Evolutionary conservation across 2,888 invertebrate species (phyloP), one percentile per base, ranked within the genome.

Genomic region (Lordiphosa fenestrarum): DNA sequence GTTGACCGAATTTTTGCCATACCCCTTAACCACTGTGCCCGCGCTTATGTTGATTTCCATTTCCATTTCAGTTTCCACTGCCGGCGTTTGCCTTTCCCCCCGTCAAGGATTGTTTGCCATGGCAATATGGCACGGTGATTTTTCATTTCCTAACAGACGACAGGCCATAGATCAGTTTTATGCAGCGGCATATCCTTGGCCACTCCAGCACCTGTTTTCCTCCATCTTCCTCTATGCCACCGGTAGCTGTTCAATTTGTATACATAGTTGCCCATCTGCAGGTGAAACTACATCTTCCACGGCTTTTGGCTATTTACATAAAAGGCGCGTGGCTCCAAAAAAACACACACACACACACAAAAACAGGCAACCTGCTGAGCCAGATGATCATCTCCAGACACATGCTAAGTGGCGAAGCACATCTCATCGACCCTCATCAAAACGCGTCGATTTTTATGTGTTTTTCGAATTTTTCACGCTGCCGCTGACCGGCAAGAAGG

Each of bases 361-460:
- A 21, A 41, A 23, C 13, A 38, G 36, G 15, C 58, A 66, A 40
- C 48, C 61, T 63, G 55, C 48, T 40, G 35, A 38, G 33, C 7
- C 37, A 52, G 50, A 53, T 60, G 56, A 55, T 30, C 15, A n/a
- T 41, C 25, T n/a, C 15, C 35, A 33, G 33, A 40, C 7, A 30
- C 30, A 44, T 44, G 44, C 44, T 30, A 30, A 44, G 44, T 44
- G 25, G 42, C 42, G 54, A 70, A 54, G 73, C 69, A 73, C 82
- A 72, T 81, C 82, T 65, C 59, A 62, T 76, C 80, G 77, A 77
- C 77, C 84, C 77, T 77, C 82, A 52, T 77, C 77, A 77, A 35
- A 73, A 70, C 41, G 58, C 64, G 57, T 81, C 77, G 82, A 81
- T 84, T 84, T 82, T 70, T 46, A 70, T 68, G 82, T 57, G 65